A percentile compares a stretch with the other conserved stretches of the same genome.
These are phyloP conservation scores for Zosterops pallidus DNA, from an alignment of 2,113 vertebrate genomes.

Conservation along the genomic window DNA sequence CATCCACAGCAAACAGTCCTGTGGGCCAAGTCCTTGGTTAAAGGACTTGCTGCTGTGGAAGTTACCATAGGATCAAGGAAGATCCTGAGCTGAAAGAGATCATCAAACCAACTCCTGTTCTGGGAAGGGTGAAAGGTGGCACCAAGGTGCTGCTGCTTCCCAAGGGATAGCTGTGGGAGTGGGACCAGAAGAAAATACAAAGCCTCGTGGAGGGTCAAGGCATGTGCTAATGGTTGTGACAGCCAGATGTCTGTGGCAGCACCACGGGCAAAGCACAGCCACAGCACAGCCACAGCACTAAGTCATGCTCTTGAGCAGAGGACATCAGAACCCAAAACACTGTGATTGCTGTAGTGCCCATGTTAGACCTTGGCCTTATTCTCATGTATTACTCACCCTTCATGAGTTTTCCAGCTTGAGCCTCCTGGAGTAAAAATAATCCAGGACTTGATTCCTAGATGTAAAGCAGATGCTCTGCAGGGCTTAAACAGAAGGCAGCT, in stretches of 20 bases:
- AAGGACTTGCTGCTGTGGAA: background rate
- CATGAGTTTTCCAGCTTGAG: background rate
- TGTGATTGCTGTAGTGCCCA: accelerated
- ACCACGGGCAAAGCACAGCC: background rate
- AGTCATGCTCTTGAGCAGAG: background rate
- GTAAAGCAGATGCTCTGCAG: background rate
- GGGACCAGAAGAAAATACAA: background rate
- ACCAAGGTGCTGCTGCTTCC: background rate
- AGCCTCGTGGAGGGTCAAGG: background rate
- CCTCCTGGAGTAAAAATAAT: background rate
- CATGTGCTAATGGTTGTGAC: background rate
- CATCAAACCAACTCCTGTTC: background rate
- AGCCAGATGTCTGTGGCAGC: background rate
- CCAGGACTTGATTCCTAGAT: background rate
- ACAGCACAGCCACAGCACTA: background rate
- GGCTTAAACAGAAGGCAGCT: background rate
- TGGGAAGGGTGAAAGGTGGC: background rate
- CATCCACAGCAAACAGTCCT: background rate
- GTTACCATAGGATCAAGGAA: background rate
- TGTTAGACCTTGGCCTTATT: background rate
- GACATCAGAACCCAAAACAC: background rate
- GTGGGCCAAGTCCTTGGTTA: background rate
- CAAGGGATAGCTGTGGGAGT: background rate
- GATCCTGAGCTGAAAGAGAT: background rate
- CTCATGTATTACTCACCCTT: background rate